Conservation (phyloP, 2,888 invertebrate genomes). For the Chaitophorus viminalis region DNA sequence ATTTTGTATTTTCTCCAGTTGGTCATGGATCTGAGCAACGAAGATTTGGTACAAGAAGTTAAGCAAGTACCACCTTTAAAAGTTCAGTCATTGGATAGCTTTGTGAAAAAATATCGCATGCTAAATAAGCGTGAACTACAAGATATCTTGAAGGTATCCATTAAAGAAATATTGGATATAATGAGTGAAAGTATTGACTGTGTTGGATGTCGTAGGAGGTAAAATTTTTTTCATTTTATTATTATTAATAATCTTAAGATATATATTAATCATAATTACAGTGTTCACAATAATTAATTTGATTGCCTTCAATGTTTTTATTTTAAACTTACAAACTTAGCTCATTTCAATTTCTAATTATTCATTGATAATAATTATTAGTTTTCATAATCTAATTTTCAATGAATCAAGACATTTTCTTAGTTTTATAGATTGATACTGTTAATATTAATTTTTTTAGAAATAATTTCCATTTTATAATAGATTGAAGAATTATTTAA, state of each 20-base stretch:
- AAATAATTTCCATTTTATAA: neutral
- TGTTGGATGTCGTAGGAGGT: constrained; percentile 93
- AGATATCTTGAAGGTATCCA: constrained; percentile 83
- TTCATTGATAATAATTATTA: neutral
- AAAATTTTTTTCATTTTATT: constrained; percentile 64
- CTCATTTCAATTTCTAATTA: neutral
- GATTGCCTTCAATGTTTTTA: neutral
- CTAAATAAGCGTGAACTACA: constrained; percentile 82
- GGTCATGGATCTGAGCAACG: constrained; percentile 90
- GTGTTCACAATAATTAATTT: neutral
- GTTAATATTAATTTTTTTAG: neutral
- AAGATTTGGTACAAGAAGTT: constrained; percentile 85
- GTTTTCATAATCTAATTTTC: neutral
- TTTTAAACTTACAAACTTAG: neutral
- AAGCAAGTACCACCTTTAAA: constrained; percentile 83
- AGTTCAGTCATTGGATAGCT: constrained; percentile 75
- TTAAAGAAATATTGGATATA: constrained; percentile 83
- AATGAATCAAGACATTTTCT: neutral
- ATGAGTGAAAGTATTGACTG: constrained; percentile 92
- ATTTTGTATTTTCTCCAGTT: constrained; percentile 74
- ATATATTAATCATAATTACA: neutral
- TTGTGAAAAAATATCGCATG: constrained; percentile 82
- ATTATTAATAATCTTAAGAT: neutral
- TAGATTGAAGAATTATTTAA: neutral
- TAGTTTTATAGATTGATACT: neutral